Base-by-base conservation (phyloP, 1,140 invertebrate species). In the Euborellia annulipes region DNA sequence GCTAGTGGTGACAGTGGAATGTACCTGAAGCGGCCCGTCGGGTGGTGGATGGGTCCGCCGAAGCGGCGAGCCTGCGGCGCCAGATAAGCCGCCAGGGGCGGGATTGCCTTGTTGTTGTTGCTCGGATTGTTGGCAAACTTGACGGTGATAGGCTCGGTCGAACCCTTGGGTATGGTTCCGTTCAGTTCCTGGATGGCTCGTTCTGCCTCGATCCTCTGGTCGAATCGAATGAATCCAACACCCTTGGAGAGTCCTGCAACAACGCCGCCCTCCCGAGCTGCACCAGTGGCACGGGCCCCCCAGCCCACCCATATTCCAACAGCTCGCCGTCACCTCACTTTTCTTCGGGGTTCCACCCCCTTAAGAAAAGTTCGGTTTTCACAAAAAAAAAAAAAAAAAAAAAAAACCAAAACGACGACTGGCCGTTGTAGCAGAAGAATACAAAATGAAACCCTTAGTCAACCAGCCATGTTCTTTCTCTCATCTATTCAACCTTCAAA, bases 111-210 rank as follows among this genome's bases (percentile, higher is more conserved):
- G 60, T 80, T 81, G 67, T 87, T 88, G 73, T 86, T 90, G 70
- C 86, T 91, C n/a, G 89, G 87, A 64, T 93, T 97, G 68, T 98
- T 98, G 50, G 95, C 95, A 67, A 99, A 98, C 70, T 99, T 98
- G 50, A 99, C 95, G 30, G 92, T 96, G 55, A 99, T 95, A 30
- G 92, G 90, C 66, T 98, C 94, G 47, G 86, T 84, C 41, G 88
- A 89, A 55, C 90, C 89, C 66, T 88, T 93, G 41, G 85, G 94
- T 69, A 94, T 88, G 51, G 89, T 92, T 48, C 95, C 94, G 65
- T 98, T 96, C 55, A 98, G 69, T 67, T 97, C 90, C 62, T 96
- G 87, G 54, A 98, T 98, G 19, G 95, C 95, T 36, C 86, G 72
- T 65, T 99, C 95, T 3, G 95, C 95, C 67, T 98, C 94, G 52